phyloP scores from a whole-genome alignment of 2,888 invertebrate species.

The Acanthosepion lycidas region DNA sequence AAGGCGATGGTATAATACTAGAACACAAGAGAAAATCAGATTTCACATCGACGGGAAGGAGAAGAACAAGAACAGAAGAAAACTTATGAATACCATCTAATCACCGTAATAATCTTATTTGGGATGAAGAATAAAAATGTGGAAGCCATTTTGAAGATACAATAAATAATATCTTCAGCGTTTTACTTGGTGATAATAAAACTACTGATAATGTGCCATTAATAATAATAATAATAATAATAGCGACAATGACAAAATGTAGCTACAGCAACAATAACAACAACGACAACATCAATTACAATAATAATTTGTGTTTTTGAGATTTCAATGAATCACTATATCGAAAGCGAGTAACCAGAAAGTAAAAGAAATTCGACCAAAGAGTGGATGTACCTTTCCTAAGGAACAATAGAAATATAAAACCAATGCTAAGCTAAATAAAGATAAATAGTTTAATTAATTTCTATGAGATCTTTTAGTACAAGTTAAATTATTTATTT shows the following conservation, averaged over 20 bases:
- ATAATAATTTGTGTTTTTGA: too few relatives aligned
- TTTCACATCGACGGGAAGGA: background rate
- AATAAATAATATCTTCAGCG: background rate
- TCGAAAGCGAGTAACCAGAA: too few relatives aligned
- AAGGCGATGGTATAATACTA: background rate
- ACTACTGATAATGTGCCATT: background rate
- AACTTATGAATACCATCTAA: background rate
- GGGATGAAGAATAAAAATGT: background rate
- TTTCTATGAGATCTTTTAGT: too few relatives aligned
- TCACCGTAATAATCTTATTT: background rate
- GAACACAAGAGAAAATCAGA: background rate
- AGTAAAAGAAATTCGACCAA: too few relatives aligned
- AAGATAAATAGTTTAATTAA: too few relatives aligned
- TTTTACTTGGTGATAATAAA: background rate
- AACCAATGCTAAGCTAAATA: too few relatives aligned
- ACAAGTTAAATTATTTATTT: too few relatives aligned
- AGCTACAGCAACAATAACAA: too few relatives aligned
- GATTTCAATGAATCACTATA: background rate
- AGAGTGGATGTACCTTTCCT: too few relatives aligned
- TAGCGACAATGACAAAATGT: background rate
- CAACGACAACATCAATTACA: too few relatives aligned
- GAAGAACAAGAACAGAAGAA: background rate
- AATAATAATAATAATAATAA: background rate
- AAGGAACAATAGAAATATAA: too few relatives aligned
- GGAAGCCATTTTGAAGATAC: background rate